These are phyloP conservation scores for Nymphalis io DNA, from an alignment of 1,140 invertebrate genomes.

Conservation along the genomic window DNA sequence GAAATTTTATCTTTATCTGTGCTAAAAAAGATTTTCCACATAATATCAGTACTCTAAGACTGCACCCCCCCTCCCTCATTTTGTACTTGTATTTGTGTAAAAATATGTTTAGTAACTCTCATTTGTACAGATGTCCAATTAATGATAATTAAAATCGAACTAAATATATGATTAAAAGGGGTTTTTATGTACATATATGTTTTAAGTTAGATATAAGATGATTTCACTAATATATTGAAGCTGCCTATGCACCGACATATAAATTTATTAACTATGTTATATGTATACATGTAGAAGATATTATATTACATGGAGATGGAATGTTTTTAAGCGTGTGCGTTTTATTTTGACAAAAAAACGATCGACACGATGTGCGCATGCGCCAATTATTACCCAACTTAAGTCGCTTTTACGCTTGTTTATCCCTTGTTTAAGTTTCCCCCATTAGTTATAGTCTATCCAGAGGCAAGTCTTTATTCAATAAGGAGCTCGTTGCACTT, in stretches of 20 bases:
- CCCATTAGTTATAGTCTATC: too few relatives aligned
- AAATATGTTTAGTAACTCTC: too few relatives aligned
- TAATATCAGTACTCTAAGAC: too few relatives aligned
- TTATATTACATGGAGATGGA: background rate
- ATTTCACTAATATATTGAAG: background rate
- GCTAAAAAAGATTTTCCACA: too few relatives aligned
- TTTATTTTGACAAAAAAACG: slow-evolving; percentile 11
- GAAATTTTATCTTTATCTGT: too few relatives aligned
- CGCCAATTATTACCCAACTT: slow-evolving; percentile 4
- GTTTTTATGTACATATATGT: background rate
- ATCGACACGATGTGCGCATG: slow-evolving; percentile 18
- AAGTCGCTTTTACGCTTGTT: background rate
- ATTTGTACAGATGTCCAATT: too few relatives aligned
- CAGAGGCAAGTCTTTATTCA: too few relatives aligned
- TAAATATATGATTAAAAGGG: too few relatives aligned
- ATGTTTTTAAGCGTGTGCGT: background rate
- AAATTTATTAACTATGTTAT: background rate
- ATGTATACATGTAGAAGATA: background rate
- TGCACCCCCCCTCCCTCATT: too few relatives aligned
- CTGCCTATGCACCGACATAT: background rate
- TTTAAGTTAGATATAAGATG: background rate
- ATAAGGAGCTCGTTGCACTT: too few relatives aligned
- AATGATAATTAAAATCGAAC: too few relatives aligned
- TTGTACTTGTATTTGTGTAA: too few relatives aligned
- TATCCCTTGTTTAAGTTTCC: background rate